These are phyloP conservation scores for Notarius quadriscutis DNA, from an alignment of 2,113 vertebrate genomes.

Conservation along the genomic window DNA sequence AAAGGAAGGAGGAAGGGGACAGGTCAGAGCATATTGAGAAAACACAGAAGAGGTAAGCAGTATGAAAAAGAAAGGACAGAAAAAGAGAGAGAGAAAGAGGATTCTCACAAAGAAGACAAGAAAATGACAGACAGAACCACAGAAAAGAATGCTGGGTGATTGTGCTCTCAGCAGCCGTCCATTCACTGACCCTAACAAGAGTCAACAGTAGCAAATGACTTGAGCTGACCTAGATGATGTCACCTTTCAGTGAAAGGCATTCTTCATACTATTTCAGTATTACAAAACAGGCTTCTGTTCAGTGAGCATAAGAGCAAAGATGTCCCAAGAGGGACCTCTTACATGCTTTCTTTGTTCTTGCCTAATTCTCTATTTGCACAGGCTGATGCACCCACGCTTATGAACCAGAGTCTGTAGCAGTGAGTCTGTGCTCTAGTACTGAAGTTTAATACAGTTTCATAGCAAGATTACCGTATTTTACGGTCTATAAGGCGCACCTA, in stretches of 20 bases:
- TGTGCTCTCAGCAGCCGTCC: constrained; percentile 36
- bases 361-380: constrained; percentile 13
- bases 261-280: neutral
- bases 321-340: neutral
- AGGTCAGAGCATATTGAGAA: constrained; percentile 44
- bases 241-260: constrained; percentile 10
- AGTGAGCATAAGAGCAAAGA: neutral
- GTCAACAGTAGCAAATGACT: neutral
- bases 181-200: neutral
- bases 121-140: constrained; percentile 46
- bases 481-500: too few species aligned
- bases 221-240: constrained; percentile 1
- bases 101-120: constrained; percentile 43
- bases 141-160: constrained; percentile 34
- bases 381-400: neutral
- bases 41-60: constrained; percentile 24
- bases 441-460: neutral
- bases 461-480: too few species aligned
- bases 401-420: neutral
- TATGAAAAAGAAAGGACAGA: constrained; percentile 30
- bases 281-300: constrained; percentile 12
- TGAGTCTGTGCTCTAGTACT: neutral
- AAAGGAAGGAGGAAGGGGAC: constrained; percentile 19
- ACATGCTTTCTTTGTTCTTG: neutral
- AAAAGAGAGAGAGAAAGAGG: neutral